Conservation (phyloP, 2,888 invertebrate genomes). For the Lycocerus yunnanus region DNA sequence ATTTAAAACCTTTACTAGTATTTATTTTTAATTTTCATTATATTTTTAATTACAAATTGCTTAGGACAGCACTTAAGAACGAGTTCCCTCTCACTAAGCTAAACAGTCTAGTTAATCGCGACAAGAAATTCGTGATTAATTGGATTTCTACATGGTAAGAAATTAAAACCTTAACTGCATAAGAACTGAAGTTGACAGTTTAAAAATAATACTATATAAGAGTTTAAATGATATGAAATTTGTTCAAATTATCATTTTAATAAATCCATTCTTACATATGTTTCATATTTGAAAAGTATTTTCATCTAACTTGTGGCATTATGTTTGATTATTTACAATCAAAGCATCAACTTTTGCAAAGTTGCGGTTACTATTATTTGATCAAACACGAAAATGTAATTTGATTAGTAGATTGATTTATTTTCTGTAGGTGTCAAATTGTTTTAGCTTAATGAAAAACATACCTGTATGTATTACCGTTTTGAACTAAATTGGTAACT, state of each 20-base stretch:
- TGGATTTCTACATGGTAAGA: too few species aligned
- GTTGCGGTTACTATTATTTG: background rate
- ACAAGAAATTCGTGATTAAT: too few species aligned
- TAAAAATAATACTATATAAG: too few species aligned
- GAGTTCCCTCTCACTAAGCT: too few species aligned
- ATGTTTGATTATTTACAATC: background rate
- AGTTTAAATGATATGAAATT: background rate
- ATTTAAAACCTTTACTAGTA: too few species aligned
- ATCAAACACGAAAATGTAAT: background rate
- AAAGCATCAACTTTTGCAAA: background rate
- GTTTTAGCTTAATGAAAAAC: background rate
- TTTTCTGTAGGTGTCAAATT: background rate
- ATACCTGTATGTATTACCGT: background rate
- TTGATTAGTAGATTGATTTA: background rate
- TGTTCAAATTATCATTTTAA: background rate
- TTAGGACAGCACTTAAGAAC: too few species aligned
- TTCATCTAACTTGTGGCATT: background rate
- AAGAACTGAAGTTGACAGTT: too few species aligned
- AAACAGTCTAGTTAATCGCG: too few species aligned
- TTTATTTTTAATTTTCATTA: too few species aligned
- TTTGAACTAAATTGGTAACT: background rate
- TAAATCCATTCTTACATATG: background rate
- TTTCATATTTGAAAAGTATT: background rate
- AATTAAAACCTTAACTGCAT: too few species aligned
- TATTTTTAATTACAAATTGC: too few species aligned